phyloP scores from a whole-genome alignment of 2,888 invertebrate genomes.

The Myopa testacea region DNA sequence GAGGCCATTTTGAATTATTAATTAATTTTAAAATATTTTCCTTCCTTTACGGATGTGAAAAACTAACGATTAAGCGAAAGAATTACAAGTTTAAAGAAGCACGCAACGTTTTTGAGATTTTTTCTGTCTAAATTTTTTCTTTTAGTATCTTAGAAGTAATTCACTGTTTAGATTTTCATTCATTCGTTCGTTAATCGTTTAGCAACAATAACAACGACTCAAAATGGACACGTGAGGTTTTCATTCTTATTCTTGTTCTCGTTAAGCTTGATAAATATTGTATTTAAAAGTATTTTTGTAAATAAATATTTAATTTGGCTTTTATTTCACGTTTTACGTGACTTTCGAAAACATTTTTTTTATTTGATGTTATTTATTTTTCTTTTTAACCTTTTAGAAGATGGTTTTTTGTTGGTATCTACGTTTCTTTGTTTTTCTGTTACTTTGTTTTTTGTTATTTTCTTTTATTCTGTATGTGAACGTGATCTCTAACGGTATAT shows the following conservation, averaged over 20 bases:
- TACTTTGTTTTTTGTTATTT: too few relatives aligned
- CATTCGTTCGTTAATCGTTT: slow-evolving; percentile 2
- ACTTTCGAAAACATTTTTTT: too few relatives aligned
- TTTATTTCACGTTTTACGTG: neutral
- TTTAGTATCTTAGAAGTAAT: neutral
- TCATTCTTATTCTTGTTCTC: neutral
- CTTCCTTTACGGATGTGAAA: too few relatives aligned
- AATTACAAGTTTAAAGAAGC: too few relatives aligned
- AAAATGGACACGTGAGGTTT: neutral
- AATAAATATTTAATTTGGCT: neutral
- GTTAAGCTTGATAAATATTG: too few relatives aligned
- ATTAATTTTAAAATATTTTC: neutral
- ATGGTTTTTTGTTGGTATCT: neutral
- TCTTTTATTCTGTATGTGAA: too few relatives aligned
- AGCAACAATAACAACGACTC: slow-evolving; percentile 8
- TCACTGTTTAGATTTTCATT: neutral
- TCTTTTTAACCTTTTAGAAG: neutral
- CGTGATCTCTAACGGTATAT: too few relatives aligned
- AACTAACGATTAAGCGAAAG: too few relatives aligned
- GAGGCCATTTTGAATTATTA: slow-evolving; percentile 16
- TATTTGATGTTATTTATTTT: too few relatives aligned
- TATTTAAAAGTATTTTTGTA: neutral
- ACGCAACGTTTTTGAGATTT: too few relatives aligned
- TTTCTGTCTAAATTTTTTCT: too few relatives aligned
- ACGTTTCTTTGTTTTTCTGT: too few relatives aligned